phyloP scores from a whole-genome alignment of 23 tunicate species.

The Ciona savignyi region DNA sequence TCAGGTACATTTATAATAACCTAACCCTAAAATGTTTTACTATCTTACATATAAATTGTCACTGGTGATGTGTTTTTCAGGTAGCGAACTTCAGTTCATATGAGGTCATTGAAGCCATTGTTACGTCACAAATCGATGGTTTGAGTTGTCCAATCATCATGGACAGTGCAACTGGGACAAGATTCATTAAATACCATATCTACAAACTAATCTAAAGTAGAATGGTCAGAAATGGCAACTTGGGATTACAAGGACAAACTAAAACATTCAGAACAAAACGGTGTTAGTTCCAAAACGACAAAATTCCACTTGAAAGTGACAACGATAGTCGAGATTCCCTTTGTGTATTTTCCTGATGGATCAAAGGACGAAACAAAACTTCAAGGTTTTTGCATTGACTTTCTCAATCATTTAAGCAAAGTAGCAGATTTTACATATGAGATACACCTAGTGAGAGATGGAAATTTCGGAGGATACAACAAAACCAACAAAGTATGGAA shows the following conservation, averaged over 20 bases:
- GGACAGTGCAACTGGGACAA: neutral
- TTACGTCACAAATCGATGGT: neutral
- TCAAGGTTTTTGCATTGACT: slow-evolving; percentile 72
- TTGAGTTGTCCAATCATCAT: neutral
- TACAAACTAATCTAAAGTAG: neutral
- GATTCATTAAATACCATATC: neutral
- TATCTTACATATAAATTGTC: too few species aligned
- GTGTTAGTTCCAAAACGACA: too few species aligned
- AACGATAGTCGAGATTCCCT: slow-evolving; percentile 66
- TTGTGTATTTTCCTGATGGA: slow-evolving; percentile 23
- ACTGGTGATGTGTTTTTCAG: neutral
- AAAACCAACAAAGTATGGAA: slow-evolving; percentile 37
- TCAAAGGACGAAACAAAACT: slow-evolving; percentile 6
- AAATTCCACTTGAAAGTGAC: slow-evolving; percentile 31
- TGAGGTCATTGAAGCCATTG: neutral
- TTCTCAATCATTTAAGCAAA: slow-evolving; percentile 45
- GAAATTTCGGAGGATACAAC: slow-evolving; percentile 53
- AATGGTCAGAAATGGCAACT: neutral
- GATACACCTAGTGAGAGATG: slow-evolving; percentile 56
- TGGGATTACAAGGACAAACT: neutral
- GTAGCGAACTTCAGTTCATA: neutral
- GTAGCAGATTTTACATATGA: slow-evolving; percentile 43
- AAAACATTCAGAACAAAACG: neutral
- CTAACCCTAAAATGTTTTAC: too few species aligned
- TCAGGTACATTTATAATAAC: too few species aligned